phyloP scores from a whole-genome alignment of 2,797 vertebrate genomes.

The Tarsius wallacei region DNA sequence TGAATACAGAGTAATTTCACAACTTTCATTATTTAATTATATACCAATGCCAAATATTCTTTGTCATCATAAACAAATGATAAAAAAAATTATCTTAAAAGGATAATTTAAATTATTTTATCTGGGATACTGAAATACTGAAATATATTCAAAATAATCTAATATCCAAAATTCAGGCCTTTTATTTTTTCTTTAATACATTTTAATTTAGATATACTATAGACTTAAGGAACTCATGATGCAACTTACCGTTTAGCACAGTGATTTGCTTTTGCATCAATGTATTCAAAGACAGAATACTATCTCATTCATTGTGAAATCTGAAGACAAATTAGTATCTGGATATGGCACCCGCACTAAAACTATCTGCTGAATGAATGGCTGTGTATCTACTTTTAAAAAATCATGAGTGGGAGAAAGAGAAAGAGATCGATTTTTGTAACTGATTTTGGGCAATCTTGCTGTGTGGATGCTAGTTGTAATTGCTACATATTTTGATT shows the following conservation, averaged over 20 bases:
- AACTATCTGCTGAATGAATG: neutral
- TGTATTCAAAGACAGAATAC: neutral
- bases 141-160: neutral
- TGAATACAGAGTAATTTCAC: neutral
- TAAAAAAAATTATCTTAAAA: neutral
- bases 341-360: neutral
- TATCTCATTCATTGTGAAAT: neutral
- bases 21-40: neutral
- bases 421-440: neutral
- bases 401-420: neutral
- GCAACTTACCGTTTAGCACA: neutral
- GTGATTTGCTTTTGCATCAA: neutral
- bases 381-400: neutral
- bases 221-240: neutral
- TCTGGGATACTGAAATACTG: neutral
- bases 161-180: neutral
- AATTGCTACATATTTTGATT: conserved; percentile 43
- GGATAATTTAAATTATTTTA: neutral
- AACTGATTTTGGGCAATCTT: neutral
- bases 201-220: conserved; percentile 1
- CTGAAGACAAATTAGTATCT: neutral
- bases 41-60: neutral
- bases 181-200: neutral
- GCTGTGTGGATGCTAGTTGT: neutral
- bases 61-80: neutral